phyloP scores from a whole-genome alignment of 1,140 invertebrate genomes.

The Ceratina calcarata region DNA sequence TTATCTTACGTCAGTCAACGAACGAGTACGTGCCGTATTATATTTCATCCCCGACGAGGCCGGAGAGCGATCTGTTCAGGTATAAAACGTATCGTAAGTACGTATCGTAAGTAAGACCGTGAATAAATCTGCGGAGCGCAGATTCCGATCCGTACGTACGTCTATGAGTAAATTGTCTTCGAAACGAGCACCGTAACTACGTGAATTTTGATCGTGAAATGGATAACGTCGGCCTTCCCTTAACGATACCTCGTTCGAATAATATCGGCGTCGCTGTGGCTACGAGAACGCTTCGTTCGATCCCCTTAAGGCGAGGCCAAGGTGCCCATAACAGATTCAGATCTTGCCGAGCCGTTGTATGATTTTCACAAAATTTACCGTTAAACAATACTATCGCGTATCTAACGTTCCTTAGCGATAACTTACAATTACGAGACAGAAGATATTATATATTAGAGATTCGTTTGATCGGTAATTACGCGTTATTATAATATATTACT shows the following conservation, averaged over 20 bases:
- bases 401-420: conserved; percentile 13
- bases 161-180: conserved; percentile 13
- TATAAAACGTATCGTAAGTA: conserved; percentile 42
- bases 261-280: conserved; percentile 10
- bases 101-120: conserved; percentile 32
- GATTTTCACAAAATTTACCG: conserved; percentile 24
- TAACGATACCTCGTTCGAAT: conserved; percentile 53
- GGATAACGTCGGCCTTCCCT: conserved; percentile 79
- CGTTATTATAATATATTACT: conserved; percentile 68
- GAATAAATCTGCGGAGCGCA: not conserved
- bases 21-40: conserved; percentile 50
- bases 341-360: conserved; percentile 27
- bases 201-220: conserved; percentile 60
- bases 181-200: conserved; percentile 25
- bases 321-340: conserved; percentile 71
- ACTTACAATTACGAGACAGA: conserved; percentile 8
- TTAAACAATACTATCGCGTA: not conserved
- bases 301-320: conserved; percentile 76
- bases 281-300: conserved; percentile 31
- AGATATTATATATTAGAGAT: conserved; percentile 23
- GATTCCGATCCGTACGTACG: conserved; percentile 5
- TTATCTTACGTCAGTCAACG: conserved; percentile 56
- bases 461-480: conserved; percentile 58
- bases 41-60: conserved; percentile 28
- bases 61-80: conserved; percentile 20